Base-by-base conservation (phyloP, 2,797 vertebrate species). In the Gallinago nigripennis region DNA sequence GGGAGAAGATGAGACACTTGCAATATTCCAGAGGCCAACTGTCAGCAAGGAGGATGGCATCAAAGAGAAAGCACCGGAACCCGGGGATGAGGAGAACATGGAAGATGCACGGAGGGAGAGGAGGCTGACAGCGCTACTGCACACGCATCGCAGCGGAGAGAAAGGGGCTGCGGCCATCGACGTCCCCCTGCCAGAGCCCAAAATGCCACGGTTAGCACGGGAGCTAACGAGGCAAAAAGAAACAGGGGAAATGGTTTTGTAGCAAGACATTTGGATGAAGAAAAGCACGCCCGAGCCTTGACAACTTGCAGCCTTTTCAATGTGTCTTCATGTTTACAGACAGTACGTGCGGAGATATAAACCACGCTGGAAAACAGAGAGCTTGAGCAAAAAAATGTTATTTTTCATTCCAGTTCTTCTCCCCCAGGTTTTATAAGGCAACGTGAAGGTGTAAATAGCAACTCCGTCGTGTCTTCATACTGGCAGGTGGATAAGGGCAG, bases 221-320 rank as follows among this genome's bases (percentile, higher is more conserved):
- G 8, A 90, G 80, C 46, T 95, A 96, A 95, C 82, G 88, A 97
- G 91, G 92, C 82, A 93, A 86, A 82, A 78, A 91, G 79, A 35
- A 93, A 54, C 69, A 50, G 48, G 77, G 69, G 84, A 83, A 86
- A 85, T 77, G 81, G 91, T 43, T 87, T 71, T 69, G 45, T 27
- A 56, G 79, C 39, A 31, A 86, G 70, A 23, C 23, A 41, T 93
- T 63, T 92, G 90, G 82, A 90, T 46, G 83, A 82, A 92, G 80
- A 61, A 84, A 93, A 69, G 45, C 45, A 39, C 19, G 18, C 13
- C 76, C 17, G 72, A 35, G 82, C 50, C 65, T 54, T 92, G 92
- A 93, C 88, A 87, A 91, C 50, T 60, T 8, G 5, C 88, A 69
- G 58, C 82, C 69, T 60, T 86, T 69, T 70, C 81, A 61, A 24